Evolutionary conservation across 2,888 invertebrate species (phyloP), one percentile per base, ranked within the genome.

Genomic region (Aelia acuminata): DNA sequence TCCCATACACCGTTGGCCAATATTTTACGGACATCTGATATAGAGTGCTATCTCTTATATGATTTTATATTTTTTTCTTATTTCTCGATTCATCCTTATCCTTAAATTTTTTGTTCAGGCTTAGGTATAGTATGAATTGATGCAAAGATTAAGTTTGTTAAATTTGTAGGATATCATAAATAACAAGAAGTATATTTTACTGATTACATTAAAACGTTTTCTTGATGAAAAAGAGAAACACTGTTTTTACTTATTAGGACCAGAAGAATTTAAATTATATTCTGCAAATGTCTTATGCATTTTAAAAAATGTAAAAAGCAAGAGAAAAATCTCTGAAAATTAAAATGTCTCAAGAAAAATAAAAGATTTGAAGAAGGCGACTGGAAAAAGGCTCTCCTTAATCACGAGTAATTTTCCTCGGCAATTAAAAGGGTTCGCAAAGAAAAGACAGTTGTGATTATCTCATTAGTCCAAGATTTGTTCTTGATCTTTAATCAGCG

Each of bases 391-490:
- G 63, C 63, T 70, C 1, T 0, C 35, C 8, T 70, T 35, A 70
- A 70, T 31, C 18, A 0, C 18, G 63, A 70, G 63, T 20, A 70
- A 70, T 70, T 70, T 70, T 70, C 63, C 35, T 70, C 31, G 8
- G 63, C 20, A 70, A 70, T 70, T 70, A 70, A 70, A 35, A 70
- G 31, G 63, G 31, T 63, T 70, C 18, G 20, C 31, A 70, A 70
- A 70, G 63, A 70, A 70, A 70, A 70, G 63, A 5, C 18, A 70
- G 31, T 35, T 35, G 63, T 35, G 63, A 70, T 70, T 70, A 70
- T 70, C 63, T 70, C 63, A 35, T 70, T 70, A 70, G 63, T 70
- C 31, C 18, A 35, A 35, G 35, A 70, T 70, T 70, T 35, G 31
- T 18, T 31, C 63, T 31, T 70, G 31, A 70, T 35, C 63, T 70